These are phyloP conservation scores for Lampris incognitus DNA, from an alignment of 2,113 vertebrate species.

Conservation along the genomic window DNA sequence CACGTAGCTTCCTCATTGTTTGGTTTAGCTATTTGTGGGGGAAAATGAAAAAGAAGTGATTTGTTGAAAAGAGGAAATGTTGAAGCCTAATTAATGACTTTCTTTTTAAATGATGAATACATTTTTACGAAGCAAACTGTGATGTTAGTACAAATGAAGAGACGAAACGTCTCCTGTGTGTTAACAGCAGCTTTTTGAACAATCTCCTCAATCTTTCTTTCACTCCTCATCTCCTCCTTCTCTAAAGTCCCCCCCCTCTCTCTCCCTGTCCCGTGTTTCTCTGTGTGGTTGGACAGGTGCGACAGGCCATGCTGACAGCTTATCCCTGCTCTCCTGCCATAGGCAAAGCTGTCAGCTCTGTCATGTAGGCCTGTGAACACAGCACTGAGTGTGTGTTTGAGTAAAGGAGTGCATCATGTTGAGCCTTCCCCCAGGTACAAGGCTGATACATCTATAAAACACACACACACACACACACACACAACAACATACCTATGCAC, in stretches of 20 bases:
- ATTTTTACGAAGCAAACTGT: constrained; percentile 48
- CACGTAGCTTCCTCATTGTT: constrained; percentile 54
- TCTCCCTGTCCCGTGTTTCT: constrained; percentile 6
- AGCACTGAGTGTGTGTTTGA: constrained; percentile 62
- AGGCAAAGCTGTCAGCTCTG: constrained; percentile 76
- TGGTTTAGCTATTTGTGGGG: constrained; percentile 41
- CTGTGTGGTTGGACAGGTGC: constrained; percentile 67
- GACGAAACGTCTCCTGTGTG: constrained; percentile 36
- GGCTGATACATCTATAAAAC: constrained; percentile 62
- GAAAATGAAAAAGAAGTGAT: constrained; percentile 12
- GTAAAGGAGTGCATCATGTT: not conserved
- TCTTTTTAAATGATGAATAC: constrained; percentile 67
- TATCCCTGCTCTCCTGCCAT: constrained; percentile 75
- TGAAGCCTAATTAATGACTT: constrained; percentile 58
- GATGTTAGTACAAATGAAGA: constrained; percentile 42
- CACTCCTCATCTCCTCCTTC: no score
- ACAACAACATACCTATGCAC: not conserved
- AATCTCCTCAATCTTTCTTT: no score
- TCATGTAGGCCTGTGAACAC: constrained; percentile 74
- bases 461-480: constrained; percentile 36
- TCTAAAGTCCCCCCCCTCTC: not conserved
- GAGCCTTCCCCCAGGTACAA: not conserved
- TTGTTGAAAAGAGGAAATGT: constrained; percentile 30
- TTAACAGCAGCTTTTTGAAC: constrained; percentile 38
- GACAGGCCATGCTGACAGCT: constrained; percentile 77